Evolutionary conservation across 2,888 invertebrate genomes (phyloP).

Genomic region (Neria commutata): DNA sequence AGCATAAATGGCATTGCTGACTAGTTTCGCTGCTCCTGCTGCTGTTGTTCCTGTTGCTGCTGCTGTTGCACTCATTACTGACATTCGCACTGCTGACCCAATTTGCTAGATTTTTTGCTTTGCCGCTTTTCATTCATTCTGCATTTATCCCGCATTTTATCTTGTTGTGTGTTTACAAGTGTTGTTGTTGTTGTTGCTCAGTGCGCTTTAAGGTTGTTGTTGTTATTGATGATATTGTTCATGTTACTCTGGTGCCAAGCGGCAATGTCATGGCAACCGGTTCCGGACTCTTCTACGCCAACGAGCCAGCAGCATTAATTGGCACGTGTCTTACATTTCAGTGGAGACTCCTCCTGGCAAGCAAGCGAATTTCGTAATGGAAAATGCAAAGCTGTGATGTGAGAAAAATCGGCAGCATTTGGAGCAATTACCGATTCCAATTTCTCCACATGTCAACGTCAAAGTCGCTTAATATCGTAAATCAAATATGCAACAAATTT

Average conservation of each 20-base stretch:
- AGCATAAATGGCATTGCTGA: background rate
- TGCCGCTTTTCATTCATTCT: background rate
- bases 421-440: too few relatives aligned
- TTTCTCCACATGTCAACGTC: too few relatives aligned
- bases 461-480: too few relatives aligned
- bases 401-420: too few relatives aligned
- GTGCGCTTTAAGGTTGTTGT: background rate
- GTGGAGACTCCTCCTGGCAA: too few relatives aligned
- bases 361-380: background rate
- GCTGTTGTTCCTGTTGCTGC: background rate
- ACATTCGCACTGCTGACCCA: conserved; percentile 22
- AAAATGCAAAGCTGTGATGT: background rate
- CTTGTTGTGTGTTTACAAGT: too few relatives aligned
- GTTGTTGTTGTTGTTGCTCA: too few relatives aligned
- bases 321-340: too few relatives aligned
- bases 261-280: conserved; percentile 17
- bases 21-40: background rate
- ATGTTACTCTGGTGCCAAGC: background rate
- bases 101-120: conserved; percentile 1
- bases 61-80: background rate
- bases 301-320: too few relatives aligned
- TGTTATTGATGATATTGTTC: background rate
- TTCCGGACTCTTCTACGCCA: background rate
- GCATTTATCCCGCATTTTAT: too few relatives aligned
- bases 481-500: too few relatives aligned